Percentiles rank a stretch among this genome's conserved stretches.
phyloP scores from a whole-genome alignment of 2,888 invertebrate species.

The Cataglyphis rosenhaueri region DNA sequence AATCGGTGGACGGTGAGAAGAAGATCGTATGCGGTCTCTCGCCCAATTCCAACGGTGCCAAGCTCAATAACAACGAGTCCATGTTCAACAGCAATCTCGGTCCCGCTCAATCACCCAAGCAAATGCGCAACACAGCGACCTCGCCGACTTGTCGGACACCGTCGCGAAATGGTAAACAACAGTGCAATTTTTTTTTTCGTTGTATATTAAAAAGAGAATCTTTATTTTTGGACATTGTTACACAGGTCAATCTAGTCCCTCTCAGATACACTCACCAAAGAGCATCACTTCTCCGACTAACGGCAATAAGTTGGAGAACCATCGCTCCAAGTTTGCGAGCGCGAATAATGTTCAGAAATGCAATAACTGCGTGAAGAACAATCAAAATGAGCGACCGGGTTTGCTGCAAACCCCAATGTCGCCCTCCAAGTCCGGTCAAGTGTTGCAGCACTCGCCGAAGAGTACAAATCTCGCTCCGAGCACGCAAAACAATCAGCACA shows the following conservation, averaged over 20 bases:
- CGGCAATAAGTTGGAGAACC: slow-evolving; percentile 76
- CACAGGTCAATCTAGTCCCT: slow-evolving; percentile 82
- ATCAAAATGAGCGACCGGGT: slow-evolving; percentile 81
- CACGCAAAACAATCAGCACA: slow-evolving; percentile 80
- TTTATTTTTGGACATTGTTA: neutral
- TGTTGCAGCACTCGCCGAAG: slow-evolving; percentile 80
- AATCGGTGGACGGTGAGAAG: slow-evolving; percentile 76
- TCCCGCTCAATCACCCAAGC: slow-evolving; percentile 80
- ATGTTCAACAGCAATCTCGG: slow-evolving; percentile 82
- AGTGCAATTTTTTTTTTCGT: too few species aligned
- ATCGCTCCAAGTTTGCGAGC: slow-evolving; percentile 73
- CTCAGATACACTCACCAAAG: slow-evolving; percentile 80
- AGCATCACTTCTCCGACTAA: slow-evolving; percentile 77
- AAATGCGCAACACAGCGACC: slow-evolving; percentile 81
- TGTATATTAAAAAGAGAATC: neutral
- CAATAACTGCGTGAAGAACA: slow-evolving; percentile 83
- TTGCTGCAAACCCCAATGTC: slow-evolving; percentile 82
- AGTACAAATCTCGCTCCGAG: slow-evolving; percentile 77
- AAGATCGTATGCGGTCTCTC: slow-evolving; percentile 72
- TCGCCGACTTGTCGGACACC: slow-evolving; percentile 82
- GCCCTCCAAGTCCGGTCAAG: slow-evolving; percentile 82
- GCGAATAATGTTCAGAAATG: slow-evolving; percentile 76
- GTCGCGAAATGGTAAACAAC: slow-evolving; percentile 79
- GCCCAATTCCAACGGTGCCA: slow-evolving; percentile 73
- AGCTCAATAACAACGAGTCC: slow-evolving; percentile 83